Conservation (phyloP, 2,797 vertebrate genomes). For the Urocyon cinereoargenteus region DNA sequence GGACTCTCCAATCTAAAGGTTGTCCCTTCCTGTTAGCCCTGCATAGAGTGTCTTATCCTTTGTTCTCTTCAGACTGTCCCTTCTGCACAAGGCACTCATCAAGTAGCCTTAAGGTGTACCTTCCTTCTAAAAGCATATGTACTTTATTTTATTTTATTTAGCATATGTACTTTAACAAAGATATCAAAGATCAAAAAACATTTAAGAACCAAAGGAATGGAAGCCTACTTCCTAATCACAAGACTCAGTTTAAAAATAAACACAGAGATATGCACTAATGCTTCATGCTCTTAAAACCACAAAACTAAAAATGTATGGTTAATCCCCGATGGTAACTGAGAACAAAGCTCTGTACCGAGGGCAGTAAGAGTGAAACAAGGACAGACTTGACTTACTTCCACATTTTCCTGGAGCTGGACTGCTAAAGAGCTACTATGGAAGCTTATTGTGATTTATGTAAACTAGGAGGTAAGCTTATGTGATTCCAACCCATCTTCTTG, state of each 20-base stretch:
- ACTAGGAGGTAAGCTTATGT: neutral
- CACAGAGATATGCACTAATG: neutral
- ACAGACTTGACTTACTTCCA: fast-evolving
- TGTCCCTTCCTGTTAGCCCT: neutral
- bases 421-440: neutral
- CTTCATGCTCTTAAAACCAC: neutral
- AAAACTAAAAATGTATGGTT: neutral
- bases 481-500: neutral
- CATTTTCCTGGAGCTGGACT: neutral
- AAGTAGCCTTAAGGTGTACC: neutral
- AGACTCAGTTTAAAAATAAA: constrained; percentile 4
- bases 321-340: neutral
- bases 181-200: constrained; percentile 28
- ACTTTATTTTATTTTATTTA: neutral
- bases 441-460: neutral
- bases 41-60: neutral
- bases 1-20: neutral
- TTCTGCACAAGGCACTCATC: neutral
- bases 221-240: neutral
- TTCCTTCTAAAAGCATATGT: neutral
- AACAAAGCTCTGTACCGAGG: neutral
- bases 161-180: neutral
- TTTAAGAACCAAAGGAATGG: neutral
- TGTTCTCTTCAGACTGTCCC: neutral
- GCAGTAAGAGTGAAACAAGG: neutral